Evolutionary conservation across 2,888 invertebrate species (phyloP).

Genomic region (Agrochola circellaris): DNA sequence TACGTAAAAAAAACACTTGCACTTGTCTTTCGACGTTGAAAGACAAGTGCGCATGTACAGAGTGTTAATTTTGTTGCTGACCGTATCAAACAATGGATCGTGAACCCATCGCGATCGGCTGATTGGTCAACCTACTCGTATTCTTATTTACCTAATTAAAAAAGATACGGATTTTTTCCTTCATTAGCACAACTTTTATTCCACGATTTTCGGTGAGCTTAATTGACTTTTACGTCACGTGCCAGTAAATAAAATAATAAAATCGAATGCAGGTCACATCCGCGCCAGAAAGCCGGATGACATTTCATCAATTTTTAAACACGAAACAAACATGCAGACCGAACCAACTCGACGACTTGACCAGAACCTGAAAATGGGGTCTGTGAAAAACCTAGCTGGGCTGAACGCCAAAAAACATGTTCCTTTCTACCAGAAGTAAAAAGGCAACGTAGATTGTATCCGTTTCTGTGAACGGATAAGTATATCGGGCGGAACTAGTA

Average conservation of each 20-base stretch:
- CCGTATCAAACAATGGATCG: no score
- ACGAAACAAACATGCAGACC: not conserved
- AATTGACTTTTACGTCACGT: not conserved
- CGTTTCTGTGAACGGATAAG: slow-evolving; percentile 20
- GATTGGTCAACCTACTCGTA: not conserved
- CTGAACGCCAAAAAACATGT: slow-evolving; percentile 43
- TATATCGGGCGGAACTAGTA: not conserved
- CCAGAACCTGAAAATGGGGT: not conserved
- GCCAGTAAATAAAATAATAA: not conserved
- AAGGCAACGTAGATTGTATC: slow-evolving; percentile 16
- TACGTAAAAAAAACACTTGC: no score
- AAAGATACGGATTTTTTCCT: no score
- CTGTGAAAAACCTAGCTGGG: slow-evolving; percentile 27
- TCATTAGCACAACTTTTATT: not conserved
- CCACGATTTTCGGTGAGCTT: not conserved
- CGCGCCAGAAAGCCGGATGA: not conserved
- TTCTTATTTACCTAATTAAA: not conserved
- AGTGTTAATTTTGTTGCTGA: no score
- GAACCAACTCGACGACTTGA: not conserved
- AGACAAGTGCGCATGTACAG: no score
- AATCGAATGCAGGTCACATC: slow-evolving; percentile 2
- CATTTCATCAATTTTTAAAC: slow-evolving; percentile 21
- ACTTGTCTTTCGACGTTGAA: no score
- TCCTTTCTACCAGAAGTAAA: slow-evolving; percentile 24
- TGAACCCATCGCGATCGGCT: not conserved